These are phyloP conservation scores for Smutsia temminckii DNA, from an alignment of 2,797 vertebrate genomes.

Conservation along the genomic window DNA sequence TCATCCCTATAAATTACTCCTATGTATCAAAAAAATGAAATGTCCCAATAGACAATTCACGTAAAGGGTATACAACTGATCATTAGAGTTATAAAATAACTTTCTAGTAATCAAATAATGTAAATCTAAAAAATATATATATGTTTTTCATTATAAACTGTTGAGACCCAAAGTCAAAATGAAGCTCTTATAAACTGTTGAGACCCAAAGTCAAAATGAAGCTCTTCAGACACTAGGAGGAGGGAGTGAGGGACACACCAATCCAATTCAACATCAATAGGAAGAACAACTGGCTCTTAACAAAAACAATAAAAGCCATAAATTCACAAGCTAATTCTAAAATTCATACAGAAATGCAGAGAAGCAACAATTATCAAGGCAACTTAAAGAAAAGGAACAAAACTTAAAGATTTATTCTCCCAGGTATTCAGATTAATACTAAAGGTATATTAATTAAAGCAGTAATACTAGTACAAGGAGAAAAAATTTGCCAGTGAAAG, in stretches of 20 bases:
- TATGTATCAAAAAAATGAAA: not conserved
- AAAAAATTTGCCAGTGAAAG: not conserved
- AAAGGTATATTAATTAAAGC: not conserved
- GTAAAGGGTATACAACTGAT: not conserved
- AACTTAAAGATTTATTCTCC: not conserved
- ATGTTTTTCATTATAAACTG: not conserved
- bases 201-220: not conserved
- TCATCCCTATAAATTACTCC: not conserved
- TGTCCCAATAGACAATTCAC: not conserved
- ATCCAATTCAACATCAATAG: not conserved
- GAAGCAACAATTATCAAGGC: not conserved
- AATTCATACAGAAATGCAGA: not conserved
- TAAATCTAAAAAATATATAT: not conserved
- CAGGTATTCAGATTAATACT: not conserved
- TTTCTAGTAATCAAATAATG: not conserved
- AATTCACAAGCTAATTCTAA: slow-evolving; percentile 11
- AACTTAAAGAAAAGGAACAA: not conserved
- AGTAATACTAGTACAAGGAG: not conserved
- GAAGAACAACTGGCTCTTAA: not conserved
- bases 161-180: not conserved
- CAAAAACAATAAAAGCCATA: not conserved
- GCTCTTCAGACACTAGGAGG: not conserved
- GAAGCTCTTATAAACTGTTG: slow-evolving; percentile 7
- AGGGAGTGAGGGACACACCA: not conserved
- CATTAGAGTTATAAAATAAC: not conserved